Conservation (phyloP, 2,113 vertebrate genomes). For the Malurus cyaneus region DNA sequence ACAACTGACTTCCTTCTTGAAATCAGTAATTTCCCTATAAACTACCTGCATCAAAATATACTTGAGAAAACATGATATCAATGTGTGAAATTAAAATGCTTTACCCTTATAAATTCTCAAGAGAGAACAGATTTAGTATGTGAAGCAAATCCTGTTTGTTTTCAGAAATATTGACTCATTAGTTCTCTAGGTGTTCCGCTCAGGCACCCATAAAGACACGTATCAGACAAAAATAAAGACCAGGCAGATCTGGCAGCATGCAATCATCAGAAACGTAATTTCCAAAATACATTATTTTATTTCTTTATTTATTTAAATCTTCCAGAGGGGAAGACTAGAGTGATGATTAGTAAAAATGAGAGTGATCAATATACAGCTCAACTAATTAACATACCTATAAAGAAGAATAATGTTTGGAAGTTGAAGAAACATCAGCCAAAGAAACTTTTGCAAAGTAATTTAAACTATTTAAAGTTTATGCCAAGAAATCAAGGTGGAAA, state of each 20-base stretch:
- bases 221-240: neutral
- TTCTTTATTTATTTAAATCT: neutral
- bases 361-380: neutral
- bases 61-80: neutral
- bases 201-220: neutral
- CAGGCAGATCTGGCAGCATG: neutral
- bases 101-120: neutral
- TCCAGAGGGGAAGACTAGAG: neutral
- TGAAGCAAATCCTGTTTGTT: conserved; percentile 17
- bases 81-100: conserved; percentile 36
- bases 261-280: neutral
- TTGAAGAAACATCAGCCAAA: neutral
- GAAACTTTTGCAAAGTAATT: neutral
- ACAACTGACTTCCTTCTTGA: neutral
- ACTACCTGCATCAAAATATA: neutral
- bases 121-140: neutral
- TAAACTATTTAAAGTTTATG: neutral
- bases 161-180: conserved; percentile 22
- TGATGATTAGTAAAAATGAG: conserved; percentile 22
- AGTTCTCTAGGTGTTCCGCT: neutral
- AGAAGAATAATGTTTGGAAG: conserved; percentile 4
- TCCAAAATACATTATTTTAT: neutral
- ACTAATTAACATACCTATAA: conserved; percentile 7
- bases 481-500: neutral
- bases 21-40: conserved; percentile 7